Percentiles rank a stretch among this genome's conserved stretches.
phyloP scores from a whole-genome alignment of 2,797 vertebrate genomes.

The Poeciliopsis paucimaculata region DNA sequence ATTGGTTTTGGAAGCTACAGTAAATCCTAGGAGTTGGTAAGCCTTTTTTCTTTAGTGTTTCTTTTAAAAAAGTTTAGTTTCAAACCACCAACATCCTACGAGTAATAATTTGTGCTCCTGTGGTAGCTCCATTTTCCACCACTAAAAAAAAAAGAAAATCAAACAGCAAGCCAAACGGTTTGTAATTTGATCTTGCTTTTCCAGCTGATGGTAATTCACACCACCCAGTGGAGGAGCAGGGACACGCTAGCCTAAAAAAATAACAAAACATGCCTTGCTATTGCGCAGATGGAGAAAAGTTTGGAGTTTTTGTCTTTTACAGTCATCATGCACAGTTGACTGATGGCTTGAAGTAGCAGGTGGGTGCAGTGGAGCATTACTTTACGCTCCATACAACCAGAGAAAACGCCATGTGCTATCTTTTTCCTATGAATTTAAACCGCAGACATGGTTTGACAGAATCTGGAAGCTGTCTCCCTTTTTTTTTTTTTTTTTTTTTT shows the following conservation, averaged over 20 bases:
- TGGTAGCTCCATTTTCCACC: not conserved
- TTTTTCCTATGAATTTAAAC: not conserved
- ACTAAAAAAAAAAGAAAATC: not conserved
- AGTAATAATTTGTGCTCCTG: not conserved
- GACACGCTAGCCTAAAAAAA: not conserved
- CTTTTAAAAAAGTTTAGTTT: not conserved
- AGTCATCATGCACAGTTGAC: slow-evolving; percentile 2
- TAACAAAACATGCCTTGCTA: not conserved
- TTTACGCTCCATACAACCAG: not conserved
- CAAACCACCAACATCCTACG: not conserved
- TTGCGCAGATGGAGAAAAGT: not conserved
- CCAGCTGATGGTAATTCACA: not conserved
- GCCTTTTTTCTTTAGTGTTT: not conserved
- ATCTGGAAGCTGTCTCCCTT: not conserved
- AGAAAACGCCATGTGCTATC: not conserved
- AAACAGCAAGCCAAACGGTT: not conserved
- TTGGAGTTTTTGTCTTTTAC: not conserved
- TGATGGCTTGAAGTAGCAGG: slow-evolving; percentile 1
- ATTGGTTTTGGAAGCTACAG: not conserved
- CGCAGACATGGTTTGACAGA: not conserved
- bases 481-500: not conserved
- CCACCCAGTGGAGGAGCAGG: not conserved
- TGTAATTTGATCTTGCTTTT: not conserved
- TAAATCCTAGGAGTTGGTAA: not conserved
- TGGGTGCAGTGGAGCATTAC: not conserved